Evolutionary conservation across 1,140 invertebrate genomes (phyloP).

Genomic region (Colletes latitarsis): DNA sequence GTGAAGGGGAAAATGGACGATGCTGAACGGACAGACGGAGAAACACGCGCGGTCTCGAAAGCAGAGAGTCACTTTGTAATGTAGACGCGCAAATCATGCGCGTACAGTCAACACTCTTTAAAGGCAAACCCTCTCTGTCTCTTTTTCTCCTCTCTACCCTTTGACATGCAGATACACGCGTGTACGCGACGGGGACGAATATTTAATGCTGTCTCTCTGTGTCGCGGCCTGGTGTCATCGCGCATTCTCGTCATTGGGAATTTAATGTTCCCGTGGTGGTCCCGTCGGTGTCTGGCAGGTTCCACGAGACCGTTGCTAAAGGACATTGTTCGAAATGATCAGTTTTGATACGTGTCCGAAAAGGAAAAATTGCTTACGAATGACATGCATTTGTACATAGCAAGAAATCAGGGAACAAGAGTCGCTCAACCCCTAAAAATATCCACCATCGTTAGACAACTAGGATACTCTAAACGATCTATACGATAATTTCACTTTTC

Average conservation of each 20-base stretch:
- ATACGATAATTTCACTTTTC: no score
- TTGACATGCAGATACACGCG: slow-evolving; percentile 57
- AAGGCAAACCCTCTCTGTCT: slow-evolving; percentile 6
- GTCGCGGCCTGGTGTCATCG: not conserved
- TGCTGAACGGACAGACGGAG: slow-evolving; percentile 49
- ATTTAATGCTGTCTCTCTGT: slow-evolving; percentile 1
- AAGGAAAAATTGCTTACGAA: no score
- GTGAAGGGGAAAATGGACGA: slow-evolving; percentile 45
- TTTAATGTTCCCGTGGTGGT: not conserved
- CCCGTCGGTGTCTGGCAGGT: not conserved
- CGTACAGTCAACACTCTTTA: slow-evolving; percentile 53
- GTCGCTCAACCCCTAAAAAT: no score
- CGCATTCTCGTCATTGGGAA: not conserved
- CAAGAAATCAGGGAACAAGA: no score
- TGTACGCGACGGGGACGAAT: slow-evolving; percentile 1
- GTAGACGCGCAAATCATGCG: slow-evolving; percentile 40
- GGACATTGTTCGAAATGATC: not conserved
- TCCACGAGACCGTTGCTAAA: not conserved
- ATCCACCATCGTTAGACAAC: no score
- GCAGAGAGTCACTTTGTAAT: slow-evolving; percentile 46
- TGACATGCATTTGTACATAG: no score
- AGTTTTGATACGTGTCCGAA: no score
- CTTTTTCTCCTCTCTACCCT: slow-evolving; percentile 14
- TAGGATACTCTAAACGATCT: no score
- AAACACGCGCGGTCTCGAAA: slow-evolving; percentile 42